phyloP scores from a whole-genome alignment of 2,888 invertebrate genomes.

The Campoletis raptor region DNA sequence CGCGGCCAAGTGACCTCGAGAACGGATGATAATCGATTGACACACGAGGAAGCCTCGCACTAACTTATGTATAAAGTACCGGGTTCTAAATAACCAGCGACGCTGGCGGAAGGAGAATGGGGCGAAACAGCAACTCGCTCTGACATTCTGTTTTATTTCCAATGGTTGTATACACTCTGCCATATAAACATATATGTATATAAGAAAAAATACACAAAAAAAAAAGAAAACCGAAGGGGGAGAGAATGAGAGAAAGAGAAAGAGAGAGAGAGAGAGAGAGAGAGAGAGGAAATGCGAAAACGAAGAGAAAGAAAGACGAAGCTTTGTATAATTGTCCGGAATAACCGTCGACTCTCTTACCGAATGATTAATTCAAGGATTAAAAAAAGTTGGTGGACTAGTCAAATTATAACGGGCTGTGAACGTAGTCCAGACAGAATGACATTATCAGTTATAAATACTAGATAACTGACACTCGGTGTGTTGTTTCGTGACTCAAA shows the following conservation, averaged over 20 bases:
- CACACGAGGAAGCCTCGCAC: slow-evolving; percentile 68
- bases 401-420: slow-evolving; percentile 32
- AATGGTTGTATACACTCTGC: slow-evolving; percentile 30
- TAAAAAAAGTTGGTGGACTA: slow-evolving; percentile 25
- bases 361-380: slow-evolving; percentile 40
- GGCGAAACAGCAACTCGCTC: slow-evolving; percentile 46
- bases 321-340: slow-evolving; percentile 31
- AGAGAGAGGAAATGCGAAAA: slow-evolving; percentile 17
- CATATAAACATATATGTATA: neutral
- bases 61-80: slow-evolving; percentile 70
- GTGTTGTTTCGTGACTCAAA: slow-evolving; percentile 26
- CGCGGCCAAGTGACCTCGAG: slow-evolving; percentile 63
- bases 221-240: slow-evolving; percentile 3
- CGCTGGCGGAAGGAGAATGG: slow-evolving; percentile 43
- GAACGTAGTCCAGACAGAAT: slow-evolving; percentile 38
- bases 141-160: slow-evolving; percentile 63
- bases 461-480: slow-evolving; percentile 9
- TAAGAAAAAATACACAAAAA: slow-evolving; percentile 13
- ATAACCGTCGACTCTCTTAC: slow-evolving; percentile 23
- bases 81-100: slow-evolving; percentile 68
- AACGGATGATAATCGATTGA: slow-evolving; percentile 70
- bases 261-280: slow-evolving; percentile 35
- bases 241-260: no score
- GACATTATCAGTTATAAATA: slow-evolving; percentile 30
- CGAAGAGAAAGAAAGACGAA: slow-evolving; percentile 46